Evolutionary conservation across 2,113 vertebrate genomes (phyloP).

Genomic region (Sciurus niger): DNA sequence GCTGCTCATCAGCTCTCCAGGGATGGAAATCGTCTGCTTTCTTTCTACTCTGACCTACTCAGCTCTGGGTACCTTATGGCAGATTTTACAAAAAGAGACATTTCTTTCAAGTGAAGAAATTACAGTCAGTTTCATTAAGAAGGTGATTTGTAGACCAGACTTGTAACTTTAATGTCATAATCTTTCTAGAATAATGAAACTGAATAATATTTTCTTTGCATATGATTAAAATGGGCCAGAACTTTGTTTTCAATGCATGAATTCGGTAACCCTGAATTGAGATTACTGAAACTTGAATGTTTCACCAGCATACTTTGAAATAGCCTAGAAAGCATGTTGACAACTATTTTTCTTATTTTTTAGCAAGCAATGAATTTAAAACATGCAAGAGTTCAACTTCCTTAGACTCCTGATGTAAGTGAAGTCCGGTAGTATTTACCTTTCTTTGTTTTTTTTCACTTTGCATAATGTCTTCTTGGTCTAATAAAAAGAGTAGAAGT

Average conservation of each 20-base stretch:
- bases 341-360: slow-evolving; percentile 32
- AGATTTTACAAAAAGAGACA: neutral
- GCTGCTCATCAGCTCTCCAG: neutral
- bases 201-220: slow-evolving; percentile 58
- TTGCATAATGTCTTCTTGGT: neutral
- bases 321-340: neutral
- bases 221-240: slow-evolving; percentile 30
- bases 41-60: neutral
- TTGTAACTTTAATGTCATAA: slow-evolving; percentile 23
- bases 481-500: neutral
- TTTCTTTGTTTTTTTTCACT: neutral
- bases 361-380: neutral
- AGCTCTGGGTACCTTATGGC: neutral
- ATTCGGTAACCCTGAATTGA: slow-evolving; percentile 45
- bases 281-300: slow-evolving; percentile 39
- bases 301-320: neutral
- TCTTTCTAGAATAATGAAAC: slow-evolving; percentile 55
- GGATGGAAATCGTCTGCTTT: neutral
- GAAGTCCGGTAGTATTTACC: neutral
- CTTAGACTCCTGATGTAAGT: neutral
- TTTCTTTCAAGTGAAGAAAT: slow-evolving; percentile 37
- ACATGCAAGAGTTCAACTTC: neutral
- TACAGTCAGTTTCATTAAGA: neutral
- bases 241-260: slow-evolving; percentile 40
- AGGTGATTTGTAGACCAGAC: neutral